Percentiles rank a stretch among this genome's conserved stretches.
phyloP scores from a whole-genome alignment of 2,888 invertebrate species.

The Liodrosophila aerea region DNA sequence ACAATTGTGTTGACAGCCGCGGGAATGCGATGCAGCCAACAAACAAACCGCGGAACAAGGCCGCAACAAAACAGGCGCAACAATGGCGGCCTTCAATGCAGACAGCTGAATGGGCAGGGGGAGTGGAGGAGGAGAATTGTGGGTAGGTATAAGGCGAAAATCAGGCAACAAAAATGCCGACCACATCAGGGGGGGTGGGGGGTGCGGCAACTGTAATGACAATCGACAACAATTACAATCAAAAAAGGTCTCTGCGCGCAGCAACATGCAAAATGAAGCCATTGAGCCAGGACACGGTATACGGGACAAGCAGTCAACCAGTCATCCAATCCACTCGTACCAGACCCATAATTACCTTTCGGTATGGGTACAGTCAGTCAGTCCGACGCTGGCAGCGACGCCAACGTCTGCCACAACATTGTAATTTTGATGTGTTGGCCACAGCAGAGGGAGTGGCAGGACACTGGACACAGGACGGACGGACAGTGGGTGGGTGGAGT shows the following conservation, averaged over 20 bases:
- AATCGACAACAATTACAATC: slow-evolving; percentile 78
- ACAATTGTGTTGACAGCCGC: slow-evolving; percentile 72
- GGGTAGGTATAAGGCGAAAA: slow-evolving; percentile 30
- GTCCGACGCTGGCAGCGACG: slow-evolving; percentile 8
- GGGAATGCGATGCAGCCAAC: slow-evolving; percentile 71
- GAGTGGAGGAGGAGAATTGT: not conserved
- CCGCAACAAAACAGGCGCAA: slow-evolving; percentile 74
- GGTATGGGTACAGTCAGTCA: slow-evolving; percentile 11
- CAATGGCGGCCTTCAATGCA: slow-evolving; percentile 44
- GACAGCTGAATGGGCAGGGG: not conserved
- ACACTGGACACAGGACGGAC: not conserved
- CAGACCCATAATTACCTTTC: slow-evolving; percentile 70
- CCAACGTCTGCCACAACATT: slow-evolving; percentile 60
- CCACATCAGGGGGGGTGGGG: slow-evolving; percentile 43
- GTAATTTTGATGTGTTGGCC: slow-evolving; percentile 65
- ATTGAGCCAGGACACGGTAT: slow-evolving; percentile 21
- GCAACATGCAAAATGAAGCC: slow-evolving; percentile 60
- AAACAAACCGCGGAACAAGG: slow-evolving; percentile 75
- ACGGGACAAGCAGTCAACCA: not conserved
- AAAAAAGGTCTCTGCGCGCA: slow-evolving; percentile 63
- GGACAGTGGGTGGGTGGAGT: not conserved
- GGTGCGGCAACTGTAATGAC: slow-evolving; percentile 68
- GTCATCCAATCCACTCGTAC: not conserved
- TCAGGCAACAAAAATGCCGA: slow-evolving; percentile 63
- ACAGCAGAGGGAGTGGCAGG: slow-evolving; percentile 3